A percentile compares a stretch with the other conserved stretches of the same genome.
phyloP scores from a whole-genome alignment of 2,113 vertebrate genomes.

The Serinus canaria region DNA sequence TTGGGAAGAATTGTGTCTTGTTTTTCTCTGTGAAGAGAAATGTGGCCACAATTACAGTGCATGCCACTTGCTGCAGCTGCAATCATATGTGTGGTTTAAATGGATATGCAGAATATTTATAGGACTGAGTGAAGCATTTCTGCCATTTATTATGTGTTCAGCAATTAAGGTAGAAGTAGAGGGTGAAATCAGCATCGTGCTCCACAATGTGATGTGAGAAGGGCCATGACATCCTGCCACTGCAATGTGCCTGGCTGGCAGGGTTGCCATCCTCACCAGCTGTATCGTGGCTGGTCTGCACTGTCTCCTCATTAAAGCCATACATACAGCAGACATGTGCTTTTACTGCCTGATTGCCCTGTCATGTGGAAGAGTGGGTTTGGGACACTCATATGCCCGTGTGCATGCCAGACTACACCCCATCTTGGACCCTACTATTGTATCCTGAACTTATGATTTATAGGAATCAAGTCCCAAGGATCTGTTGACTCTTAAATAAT shows the following conservation, averaged over 20 bases:
- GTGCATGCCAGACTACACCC: not conserved
- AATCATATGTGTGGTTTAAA: not conserved
- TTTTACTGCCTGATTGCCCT: conserved; percentile 3
- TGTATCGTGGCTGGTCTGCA: not conserved
- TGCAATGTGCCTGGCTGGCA: not conserved
- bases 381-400: not conserved
- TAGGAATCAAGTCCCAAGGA: not conserved
- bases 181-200: not conserved
- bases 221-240: not conserved
- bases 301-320: not conserved
- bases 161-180: not conserved
- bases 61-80: not conserved
- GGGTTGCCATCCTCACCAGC: not conserved
- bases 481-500: not conserved
- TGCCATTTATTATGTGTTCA: not conserved
- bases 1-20: too few species aligned
- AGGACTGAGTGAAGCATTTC: not conserved
- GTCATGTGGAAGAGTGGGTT: not conserved
- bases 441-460: not conserved
- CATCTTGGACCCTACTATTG: not conserved
- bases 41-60: not conserved
- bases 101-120: not conserved
- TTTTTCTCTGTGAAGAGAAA: too few species aligned
- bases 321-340: not conserved
- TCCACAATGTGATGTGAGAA: accelerated